Evolutionary conservation across 2,113 vertebrate species (phyloP), one percentile per base, ranked within the genome.

Genomic region (Eidolon helvum): DNA sequence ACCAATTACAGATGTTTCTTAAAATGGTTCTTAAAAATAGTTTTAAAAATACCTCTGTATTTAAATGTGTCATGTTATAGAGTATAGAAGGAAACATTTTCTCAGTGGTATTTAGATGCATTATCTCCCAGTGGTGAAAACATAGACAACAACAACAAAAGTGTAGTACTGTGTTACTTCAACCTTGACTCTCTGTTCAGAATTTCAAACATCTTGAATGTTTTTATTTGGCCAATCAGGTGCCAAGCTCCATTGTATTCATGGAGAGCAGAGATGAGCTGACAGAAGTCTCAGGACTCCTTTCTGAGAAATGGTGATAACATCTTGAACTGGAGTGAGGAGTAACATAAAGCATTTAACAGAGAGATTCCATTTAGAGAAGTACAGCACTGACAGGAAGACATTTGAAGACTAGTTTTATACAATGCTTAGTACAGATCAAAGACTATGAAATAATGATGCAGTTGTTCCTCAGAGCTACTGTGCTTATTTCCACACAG

Each of bases 401-500:
- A 91, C 26, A 72, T 69, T 55, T 50, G 24, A 71, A 87, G 59
- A 74, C 38, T 66, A 18, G 40, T 86, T 84, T 79, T 93, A 85
- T 66, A 50, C 80, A 82, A 57, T 24, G 45, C 28, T 80, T 69
- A 78, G 43, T 24, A 55, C 57, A 83, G 5, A 16, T 21, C 5
- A 94, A 55, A 35, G 50, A n/a, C 28, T n/a, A 59, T n/a, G 22
- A 24, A 28, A 40, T 88, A 61, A 61, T 69, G 40, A 79, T 40
- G 18, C 16, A 43, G 26, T 66, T 55, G 2, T 75, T 79, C 1
- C 30, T 92, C 50, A 71, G 45, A 72, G 19, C 12, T 65, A 15
- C 24, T 97, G 3, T 82, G n/a, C 68, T n/a, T 77, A 50, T 91
- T 97, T 97, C n/a, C 21, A 21, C 75, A 87, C 4, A 95, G 11